phyloP scores from a whole-genome alignment of 2,888 invertebrate species.

The Noctua fimbriata region DNA sequence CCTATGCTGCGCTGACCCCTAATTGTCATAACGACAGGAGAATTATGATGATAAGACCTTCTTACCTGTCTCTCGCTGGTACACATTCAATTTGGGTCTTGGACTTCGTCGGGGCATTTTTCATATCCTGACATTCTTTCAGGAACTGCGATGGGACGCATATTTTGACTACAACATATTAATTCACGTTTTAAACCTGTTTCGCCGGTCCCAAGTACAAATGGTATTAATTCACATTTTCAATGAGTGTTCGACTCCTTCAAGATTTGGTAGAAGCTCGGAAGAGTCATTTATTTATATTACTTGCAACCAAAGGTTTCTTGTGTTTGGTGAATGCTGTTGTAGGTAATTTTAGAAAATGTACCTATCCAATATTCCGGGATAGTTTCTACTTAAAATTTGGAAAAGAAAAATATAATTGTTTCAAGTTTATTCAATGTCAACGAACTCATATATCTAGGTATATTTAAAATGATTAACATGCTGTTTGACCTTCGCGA shows the following conservation, averaged over 20 bases:
- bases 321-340: not conserved
- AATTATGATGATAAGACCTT: not conserved
- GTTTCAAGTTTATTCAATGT: slow-evolving; percentile 18
- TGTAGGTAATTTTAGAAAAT: not conserved
- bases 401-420: not conserved
- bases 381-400: not conserved
- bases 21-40: not conserved
- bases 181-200: not conserved
- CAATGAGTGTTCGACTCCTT: not conserved
- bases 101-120: slow-evolving; percentile 90
- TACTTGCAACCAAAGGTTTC: not conserved
- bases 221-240: not conserved
- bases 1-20: too few relatives aligned
- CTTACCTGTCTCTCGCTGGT: slow-evolving; percentile 93
- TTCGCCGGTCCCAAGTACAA: not conserved
- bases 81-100: slow-evolving; percentile 91
- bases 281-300: not conserved
- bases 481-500: slow-evolving; percentile 24
- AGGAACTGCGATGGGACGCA: slow-evolving; percentile 93
- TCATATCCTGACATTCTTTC: slow-evolving; percentile 92
- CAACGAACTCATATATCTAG: slow-evolving; percentile 31
- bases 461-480: slow-evolving; percentile 3
- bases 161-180: slow-evolving; percentile 91
- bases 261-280: not conserved
- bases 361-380: not conserved